Percentiles rank a stretch among this genome's conserved stretches.
Conservation (phyloP, 64 coral and sea anemone species). For the Orbicella faveolata region DNA sequence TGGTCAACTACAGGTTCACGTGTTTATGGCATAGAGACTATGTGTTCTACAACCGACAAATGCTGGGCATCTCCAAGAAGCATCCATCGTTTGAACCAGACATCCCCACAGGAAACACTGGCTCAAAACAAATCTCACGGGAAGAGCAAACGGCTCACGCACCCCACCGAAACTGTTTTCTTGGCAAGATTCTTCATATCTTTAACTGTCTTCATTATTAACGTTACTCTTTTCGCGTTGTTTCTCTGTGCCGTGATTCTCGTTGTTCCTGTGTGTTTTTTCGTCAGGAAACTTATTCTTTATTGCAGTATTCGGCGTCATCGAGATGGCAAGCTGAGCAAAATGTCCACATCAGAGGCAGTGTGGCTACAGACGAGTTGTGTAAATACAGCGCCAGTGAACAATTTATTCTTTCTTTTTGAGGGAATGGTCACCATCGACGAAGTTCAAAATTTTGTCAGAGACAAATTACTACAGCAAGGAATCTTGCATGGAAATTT, state of each 20-base stretch:
- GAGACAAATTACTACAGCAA: constrained; percentile 55
- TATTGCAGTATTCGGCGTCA: constrained; percentile 43
- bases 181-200: constrained; percentile 52
- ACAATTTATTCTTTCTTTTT: constrained; percentile 76
- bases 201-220: constrained; percentile 33
- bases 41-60: constrained; percentile 28
- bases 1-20: neutral
- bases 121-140: neutral
- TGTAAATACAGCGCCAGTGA: constrained; percentile 26
- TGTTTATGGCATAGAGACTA: neutral
- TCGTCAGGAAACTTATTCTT: constrained; percentile 52
- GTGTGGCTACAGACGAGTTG: constrained; percentile 46
- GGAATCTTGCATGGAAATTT: constrained; percentile 28
- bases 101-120: constrained; percentile 14
- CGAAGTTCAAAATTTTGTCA: constrained; percentile 58
- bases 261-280: constrained; percentile 60
- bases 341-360: constrained; percentile 62
- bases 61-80: constrained; percentile 39
- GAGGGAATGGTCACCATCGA: constrained; percentile 63
- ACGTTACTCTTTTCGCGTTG: constrained; percentile 59
- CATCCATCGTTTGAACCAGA: constrained; percentile 18
- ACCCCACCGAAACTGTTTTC: constrained; percentile 73
- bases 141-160: constrained; percentile 67
- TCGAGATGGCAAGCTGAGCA: constrained; percentile 53
- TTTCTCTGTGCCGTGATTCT: constrained; percentile 41